Conservation (phyloP, 2,888 invertebrate species). For the Sphecodes monilicornis region DNA sequence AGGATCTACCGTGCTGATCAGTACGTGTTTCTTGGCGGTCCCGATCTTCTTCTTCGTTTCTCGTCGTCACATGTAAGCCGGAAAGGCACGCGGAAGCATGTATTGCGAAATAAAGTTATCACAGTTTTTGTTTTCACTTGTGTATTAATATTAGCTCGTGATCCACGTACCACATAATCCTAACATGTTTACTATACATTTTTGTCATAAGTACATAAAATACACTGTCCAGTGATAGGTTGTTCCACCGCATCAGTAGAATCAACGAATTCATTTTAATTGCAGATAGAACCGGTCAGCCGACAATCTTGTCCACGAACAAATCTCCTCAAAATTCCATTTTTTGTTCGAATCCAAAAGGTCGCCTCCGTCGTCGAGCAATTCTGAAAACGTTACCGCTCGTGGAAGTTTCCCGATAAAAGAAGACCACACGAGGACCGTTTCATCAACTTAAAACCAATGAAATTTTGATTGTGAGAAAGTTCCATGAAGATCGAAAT, state of each 20-base stretch:
- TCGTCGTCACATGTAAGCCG: too few species aligned
- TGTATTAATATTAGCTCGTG: too few species aligned
- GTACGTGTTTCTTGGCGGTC: too few species aligned
- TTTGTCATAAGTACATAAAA: too few species aligned
- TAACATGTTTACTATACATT: too few species aligned
- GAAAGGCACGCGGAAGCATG: too few species aligned
- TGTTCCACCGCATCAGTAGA: background rate
- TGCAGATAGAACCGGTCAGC: background rate
- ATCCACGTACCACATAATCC: too few species aligned
- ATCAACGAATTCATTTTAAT: background rate
- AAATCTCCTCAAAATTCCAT: background rate
- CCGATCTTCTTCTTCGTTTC: too few species aligned
- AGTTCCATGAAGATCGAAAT: conserved; percentile 46
- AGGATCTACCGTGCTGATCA: too few species aligned
- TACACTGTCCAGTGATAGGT: too few species aligned
- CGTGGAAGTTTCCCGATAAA: conserved; percentile 46
- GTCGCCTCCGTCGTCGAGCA: conserved; percentile 11
- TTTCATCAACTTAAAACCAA: conserved; percentile 52
- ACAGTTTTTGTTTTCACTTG: too few species aligned
- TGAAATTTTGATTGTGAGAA: conserved; percentile 46
- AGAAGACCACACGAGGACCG: conserved; percentile 28
- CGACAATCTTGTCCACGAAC: background rate
- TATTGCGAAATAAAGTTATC: too few species aligned
- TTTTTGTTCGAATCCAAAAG: conserved; percentile 22
- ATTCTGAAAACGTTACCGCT: conserved; percentile 47